These are phyloP conservation scores for Chelidonichthys spinosus DNA, from an alignment of 2,797 vertebrate genomes.

Conservation along the genomic window DNA sequence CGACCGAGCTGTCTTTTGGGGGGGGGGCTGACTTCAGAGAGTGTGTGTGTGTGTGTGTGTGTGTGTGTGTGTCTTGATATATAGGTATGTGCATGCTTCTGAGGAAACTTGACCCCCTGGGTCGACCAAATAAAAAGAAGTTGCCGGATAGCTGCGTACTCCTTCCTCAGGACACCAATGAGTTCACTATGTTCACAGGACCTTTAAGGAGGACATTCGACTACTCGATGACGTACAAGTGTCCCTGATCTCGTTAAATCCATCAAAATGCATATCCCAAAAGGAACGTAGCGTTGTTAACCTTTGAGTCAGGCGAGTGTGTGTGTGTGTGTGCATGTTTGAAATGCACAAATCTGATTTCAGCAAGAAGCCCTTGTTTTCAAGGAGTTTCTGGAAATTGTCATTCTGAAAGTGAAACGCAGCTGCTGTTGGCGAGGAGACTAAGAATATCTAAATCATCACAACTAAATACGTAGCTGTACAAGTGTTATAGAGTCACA, in stretches of 20 bases:
- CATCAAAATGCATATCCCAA: constrained; percentile 9
- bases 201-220: constrained; percentile 13
- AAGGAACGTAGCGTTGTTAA: constrained; percentile 25
- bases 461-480: neutral
- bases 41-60: neutral
- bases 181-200: constrained; percentile 40
- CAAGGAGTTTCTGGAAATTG: neutral
- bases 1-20: constrained; percentile 17
- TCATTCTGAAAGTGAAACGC: constrained; percentile 8
- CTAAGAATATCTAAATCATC: no score
- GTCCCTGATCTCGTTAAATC: constrained; percentile 15
- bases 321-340: constrained; percentile 13
- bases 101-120: constrained; percentile 46
- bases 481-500: constrained; percentile 2
- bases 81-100: constrained; percentile 20
- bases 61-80: neutral
- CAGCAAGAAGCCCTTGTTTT: constrained; percentile 18
- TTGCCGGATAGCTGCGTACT: neutral
- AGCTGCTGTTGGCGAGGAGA: neutral
- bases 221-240: constrained; percentile 21
- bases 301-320: constrained; percentile 8
- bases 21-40: constrained; percentile 18
- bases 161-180: constrained; percentile 11
- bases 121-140: constrained; percentile 17
- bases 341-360: constrained; percentile 14